Base-by-base conservation (phyloP, 2,797 vertebrate species). In the Vipera ursinii region DNA sequence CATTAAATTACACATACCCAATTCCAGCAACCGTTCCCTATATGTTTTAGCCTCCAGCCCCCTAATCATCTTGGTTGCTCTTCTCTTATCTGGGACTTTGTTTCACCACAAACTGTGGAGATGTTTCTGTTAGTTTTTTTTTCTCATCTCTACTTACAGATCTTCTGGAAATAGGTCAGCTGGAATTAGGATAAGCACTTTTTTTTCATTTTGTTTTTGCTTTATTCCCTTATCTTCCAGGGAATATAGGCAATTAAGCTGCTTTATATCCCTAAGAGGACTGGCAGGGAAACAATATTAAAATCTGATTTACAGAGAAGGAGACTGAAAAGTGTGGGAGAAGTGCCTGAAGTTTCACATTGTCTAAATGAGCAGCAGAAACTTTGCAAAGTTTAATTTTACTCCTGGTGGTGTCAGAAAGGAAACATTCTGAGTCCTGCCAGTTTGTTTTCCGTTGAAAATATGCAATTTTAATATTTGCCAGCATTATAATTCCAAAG, bases 161-260 rank as follows among this genome's bases (percentile, higher is more conserved):
- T 60, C 28, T 48, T 0, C 63, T 60, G 3, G 88, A 82, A 57
- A 86, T 38, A 91, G 88, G 48, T 90, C 87, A 82, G 89, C 87
- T 90, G 65, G 90, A 12, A 90, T 93, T 78, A 53, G 92, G 0
- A 86, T 61, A 92, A 86, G 82, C 20, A 91, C 73, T 91, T 26
- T 85, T 26, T 0, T 6, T 28, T 0, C 0, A 0, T 17, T 73
- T 0, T 56, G 13, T 2, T 55, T 78, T 78, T 78, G 69, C n/a
- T 73, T 28, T 51, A 53, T 13, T n/a, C 26, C 20, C 38, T 69
- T 87, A 78, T 48, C 22, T n/a, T 92, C 82, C 14, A 90, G 15
- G 89, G 55, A 90, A 90, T 61, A 28, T n/a, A 88, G 48, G 14
- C 57, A 93, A 78, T 78, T 93, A 87, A 53, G 61, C 8, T 51